These are phyloP conservation scores for Leucoma salicis DNA, from an alignment of 2,888 invertebrate species.

Conservation along the genomic window DNA sequence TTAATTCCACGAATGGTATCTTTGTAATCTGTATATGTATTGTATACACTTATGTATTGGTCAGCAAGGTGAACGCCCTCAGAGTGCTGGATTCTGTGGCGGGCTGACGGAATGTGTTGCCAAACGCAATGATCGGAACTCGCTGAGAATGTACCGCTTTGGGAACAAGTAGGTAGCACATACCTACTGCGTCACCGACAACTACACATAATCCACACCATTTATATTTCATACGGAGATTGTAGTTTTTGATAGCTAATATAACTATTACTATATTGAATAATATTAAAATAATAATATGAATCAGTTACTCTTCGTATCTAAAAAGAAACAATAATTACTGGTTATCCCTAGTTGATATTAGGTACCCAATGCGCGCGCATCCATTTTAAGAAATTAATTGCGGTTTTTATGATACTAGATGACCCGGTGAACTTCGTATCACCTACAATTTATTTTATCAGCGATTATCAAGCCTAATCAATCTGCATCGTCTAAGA, in stretches of 20 bases:
- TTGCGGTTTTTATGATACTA: too few species aligned
- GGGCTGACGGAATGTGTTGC: conserved; percentile 72
- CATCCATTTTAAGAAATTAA: too few species aligned
- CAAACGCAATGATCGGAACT: conserved; percentile 76
- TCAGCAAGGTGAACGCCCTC: conserved; percentile 64
- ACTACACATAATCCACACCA: conserved; percentile 12
- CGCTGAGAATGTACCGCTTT: conserved; percentile 57
- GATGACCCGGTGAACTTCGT: too few species aligned
- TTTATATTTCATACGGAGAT: conserved; percentile 21
- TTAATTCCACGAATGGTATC: conserved; percentile 11
- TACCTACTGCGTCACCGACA: conserved; percentile 21
- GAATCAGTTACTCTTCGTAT: background rate
- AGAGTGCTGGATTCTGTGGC: conserved; percentile 58
- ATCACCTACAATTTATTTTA: too few species aligned
- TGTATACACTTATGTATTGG: conserved; percentile 29
- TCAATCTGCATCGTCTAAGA: too few species aligned
- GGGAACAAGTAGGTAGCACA: conserved; percentile 48
- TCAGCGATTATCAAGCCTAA: too few species aligned
- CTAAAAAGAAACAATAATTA: too few species aligned
- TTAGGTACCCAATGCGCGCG: too few species aligned
- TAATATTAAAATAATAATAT: background rate
- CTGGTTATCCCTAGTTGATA: too few species aligned
- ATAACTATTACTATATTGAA: conserved; percentile 9
- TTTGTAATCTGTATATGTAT: conserved; percentile 30
- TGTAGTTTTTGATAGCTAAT: conserved; percentile 27